These are phyloP conservation scores for Papilio polyxenes DNA, from an alignment of 1,140 invertebrate species.

Conservation along the genomic window DNA sequence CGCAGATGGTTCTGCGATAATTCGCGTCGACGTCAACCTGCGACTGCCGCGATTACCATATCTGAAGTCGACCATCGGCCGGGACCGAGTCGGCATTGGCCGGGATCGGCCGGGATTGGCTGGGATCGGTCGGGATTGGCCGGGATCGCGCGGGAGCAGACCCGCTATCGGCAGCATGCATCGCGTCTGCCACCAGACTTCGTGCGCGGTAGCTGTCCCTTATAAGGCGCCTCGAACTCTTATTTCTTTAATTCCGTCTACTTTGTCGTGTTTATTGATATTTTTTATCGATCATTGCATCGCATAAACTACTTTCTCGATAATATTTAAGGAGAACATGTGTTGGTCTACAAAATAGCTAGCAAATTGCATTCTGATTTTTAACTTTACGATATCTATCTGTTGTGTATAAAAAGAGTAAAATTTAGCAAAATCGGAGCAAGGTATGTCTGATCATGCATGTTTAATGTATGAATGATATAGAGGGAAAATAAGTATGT, in stretches of 20 bases:
- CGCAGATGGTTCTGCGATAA: slow-evolving; percentile 36
- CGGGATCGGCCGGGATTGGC: slow-evolving; percentile 1
- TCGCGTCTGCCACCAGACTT: slow-evolving; percentile 50
- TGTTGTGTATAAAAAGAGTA: background rate
- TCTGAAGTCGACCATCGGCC: slow-evolving; percentile 57
- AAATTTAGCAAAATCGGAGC: background rate
- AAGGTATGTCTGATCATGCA: background rate
- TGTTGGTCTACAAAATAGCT: slow-evolving; percentile 9
- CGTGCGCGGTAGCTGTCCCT: slow-evolving; percentile 38
- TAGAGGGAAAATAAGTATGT: too few species aligned
- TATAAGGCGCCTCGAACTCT: slow-evolving; percentile 39
- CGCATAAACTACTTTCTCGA: slow-evolving; percentile 18
- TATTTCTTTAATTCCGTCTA: slow-evolving; percentile 19
- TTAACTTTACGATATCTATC: background rate
- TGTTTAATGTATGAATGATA: too few species aligned
- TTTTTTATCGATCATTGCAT: slow-evolving; percentile 33
- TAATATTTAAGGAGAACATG: background rate
- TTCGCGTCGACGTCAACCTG: slow-evolving; percentile 51
- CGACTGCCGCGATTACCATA: slow-evolving; percentile 59
- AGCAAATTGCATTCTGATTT: slow-evolving; percentile 4
- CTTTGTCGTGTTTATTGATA: slow-evolving; percentile 38
- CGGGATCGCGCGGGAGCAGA: slow-evolving; percentile 39
- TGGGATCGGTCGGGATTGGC: slow-evolving; percentile 15
- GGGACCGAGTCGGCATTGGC: slow-evolving; percentile 7
- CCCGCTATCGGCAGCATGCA: slow-evolving; percentile 60